Percentiles rank a stretch among this genome's conserved stretches.
phyloP scores from a whole-genome alignment of 2,888 invertebrate species.

The Xanthia togata region DNA sequence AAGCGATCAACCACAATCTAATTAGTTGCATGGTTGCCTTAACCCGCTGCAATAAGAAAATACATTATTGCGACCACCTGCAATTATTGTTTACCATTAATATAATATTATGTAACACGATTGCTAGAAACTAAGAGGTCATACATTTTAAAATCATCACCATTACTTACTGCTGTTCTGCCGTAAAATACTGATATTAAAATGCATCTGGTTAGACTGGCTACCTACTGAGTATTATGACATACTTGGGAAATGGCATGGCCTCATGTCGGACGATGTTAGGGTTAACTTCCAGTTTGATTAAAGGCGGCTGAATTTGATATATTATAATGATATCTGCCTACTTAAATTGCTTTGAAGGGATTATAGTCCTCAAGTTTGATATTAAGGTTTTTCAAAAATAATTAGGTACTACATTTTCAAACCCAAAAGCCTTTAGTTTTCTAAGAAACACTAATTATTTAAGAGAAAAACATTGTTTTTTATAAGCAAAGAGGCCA shows the following conservation, averaged over 20 bases:
- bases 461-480: background rate
- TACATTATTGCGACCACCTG: too few species aligned
- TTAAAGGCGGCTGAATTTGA: background rate
- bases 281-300: background rate
- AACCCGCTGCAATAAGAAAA: too few species aligned
- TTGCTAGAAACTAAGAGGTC: background rate
- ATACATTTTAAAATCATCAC: conserved; percentile 43
- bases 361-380: background rate
- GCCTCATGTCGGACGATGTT: conserved; percentile 2
- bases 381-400: background rate
- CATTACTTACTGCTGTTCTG: conserved; percentile 38
- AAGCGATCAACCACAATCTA: background rate
- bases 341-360: background rate
- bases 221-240: background rate
- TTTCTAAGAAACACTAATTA: background rate
- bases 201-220: conserved; percentile 38
- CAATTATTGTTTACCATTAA: conserved; percentile 10
- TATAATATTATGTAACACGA: conserved; percentile 4
- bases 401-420: background rate
- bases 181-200: conserved; percentile 9
- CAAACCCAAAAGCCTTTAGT: background rate
- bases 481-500: background rate
- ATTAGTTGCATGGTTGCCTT: background rate
- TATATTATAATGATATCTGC: background rate
- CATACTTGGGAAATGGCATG: conserved; percentile 28